A percentile compares a stretch with the other conserved stretches of the same genome.
These are phyloP conservation scores for Cerastis rubricosa DNA, from an alignment of 2,888 invertebrate species.

Conservation along the genomic window DNA sequence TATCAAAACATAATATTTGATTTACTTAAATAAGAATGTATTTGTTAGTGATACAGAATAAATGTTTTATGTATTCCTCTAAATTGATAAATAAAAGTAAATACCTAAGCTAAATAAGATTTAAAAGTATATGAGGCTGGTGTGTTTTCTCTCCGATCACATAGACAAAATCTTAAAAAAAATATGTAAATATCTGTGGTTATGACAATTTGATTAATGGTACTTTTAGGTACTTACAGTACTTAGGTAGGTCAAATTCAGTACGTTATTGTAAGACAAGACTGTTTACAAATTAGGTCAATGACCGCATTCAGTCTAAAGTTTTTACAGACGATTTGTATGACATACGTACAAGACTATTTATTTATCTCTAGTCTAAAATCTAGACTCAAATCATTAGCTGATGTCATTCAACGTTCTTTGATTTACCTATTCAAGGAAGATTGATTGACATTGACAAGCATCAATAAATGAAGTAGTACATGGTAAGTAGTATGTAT, in stretches of 20 bases:
- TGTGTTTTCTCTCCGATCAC: too few species aligned
- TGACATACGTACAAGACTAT: not conserved
- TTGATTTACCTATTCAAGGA: constrained; percentile 20
- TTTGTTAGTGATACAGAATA: not conserved
- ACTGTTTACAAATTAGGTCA: constrained; percentile 14
- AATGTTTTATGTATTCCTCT: not conserved
- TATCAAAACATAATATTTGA: not conserved
- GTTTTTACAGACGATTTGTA: constrained; percentile 8
- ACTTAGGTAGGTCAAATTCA: not conserved
- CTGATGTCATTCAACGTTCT: constrained; percentile 15
- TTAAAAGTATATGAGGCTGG: not conserved
- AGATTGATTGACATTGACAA: constrained; percentile 17
- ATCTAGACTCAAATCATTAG: constrained; percentile 30
- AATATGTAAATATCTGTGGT: not conserved
- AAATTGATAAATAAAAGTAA: not conserved
- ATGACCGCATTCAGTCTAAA: not conserved
- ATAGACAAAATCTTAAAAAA: not conserved
- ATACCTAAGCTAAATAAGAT: too few species aligned
- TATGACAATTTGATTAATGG: not conserved
- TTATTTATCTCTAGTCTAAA: constrained; percentile 3
- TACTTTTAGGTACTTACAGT: not conserved
- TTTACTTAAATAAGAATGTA: not conserved
- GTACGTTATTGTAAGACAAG: not conserved
- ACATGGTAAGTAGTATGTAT: not conserved
- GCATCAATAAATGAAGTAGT: not conserved